A percentile compares a stretch with the other conserved stretches of the same genome.
phyloP scores from a whole-genome alignment of 2,797 vertebrate genomes.

The Rhincodon typus region DNA sequence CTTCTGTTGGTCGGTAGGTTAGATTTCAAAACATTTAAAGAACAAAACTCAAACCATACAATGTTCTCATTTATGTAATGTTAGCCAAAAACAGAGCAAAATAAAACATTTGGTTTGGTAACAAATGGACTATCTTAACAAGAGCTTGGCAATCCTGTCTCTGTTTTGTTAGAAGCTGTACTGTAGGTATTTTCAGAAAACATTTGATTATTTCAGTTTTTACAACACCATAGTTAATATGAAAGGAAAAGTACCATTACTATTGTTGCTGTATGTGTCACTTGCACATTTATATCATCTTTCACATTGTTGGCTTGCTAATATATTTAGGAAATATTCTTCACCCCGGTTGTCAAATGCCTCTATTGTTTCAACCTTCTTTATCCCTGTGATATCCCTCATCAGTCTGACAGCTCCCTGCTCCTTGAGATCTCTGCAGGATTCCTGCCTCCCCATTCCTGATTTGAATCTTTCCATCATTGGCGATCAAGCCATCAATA shows the following conservation, averaged over 20 bases:
- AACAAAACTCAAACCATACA: not conserved
- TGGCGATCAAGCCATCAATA: not conserved
- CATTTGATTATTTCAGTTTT: not conserved
- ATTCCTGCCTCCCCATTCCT: not conserved
- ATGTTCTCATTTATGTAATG: not conserved
- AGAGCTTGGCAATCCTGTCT: not conserved
- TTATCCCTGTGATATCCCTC: not conserved
- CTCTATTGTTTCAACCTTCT: not conserved
- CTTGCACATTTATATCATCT: not conserved
- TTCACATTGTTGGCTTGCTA: not conserved
- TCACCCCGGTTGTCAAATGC: not conserved
- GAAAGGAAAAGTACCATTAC: not conserved
- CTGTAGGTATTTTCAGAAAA: not conserved
- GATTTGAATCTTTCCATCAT: not conserved
- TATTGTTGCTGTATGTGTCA: not conserved
- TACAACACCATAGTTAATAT: not conserved
- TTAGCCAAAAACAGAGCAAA: not conserved
- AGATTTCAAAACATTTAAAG: conserved; percentile 4
- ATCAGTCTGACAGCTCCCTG: not conserved
- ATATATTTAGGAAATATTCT: not conserved
- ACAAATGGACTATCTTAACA: not conserved
- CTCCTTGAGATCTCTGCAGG: not conserved
- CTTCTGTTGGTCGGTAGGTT: not conserved
- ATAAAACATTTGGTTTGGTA: not conserved
- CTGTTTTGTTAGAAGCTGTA: not conserved